Conservation (phyloP, 2,888 invertebrate species). For the Plemyria rubiginata region DNA sequence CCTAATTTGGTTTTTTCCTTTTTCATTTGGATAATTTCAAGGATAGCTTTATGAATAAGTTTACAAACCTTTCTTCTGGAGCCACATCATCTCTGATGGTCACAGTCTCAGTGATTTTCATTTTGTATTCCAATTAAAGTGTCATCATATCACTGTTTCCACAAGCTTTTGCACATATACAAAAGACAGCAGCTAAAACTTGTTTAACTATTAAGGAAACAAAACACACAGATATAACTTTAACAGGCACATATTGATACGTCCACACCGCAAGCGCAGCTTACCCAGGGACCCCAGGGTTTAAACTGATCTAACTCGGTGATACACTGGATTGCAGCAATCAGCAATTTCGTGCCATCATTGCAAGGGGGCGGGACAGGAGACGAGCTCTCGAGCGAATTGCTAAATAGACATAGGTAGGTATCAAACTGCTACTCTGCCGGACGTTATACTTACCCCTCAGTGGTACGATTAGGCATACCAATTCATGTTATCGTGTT, state of each 20-base stretch:
- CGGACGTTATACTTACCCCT: constrained; percentile 20
- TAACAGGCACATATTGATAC: background rate
- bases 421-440: constrained; percentile 46
- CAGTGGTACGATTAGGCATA: background rate
- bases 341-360: constrained; percentile 75
- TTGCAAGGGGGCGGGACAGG: constrained; percentile 74
- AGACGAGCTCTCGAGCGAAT: constrained; percentile 72
- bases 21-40: no score
- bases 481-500: background rate
- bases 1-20: no score
- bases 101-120: constrained; percentile 70
- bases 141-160: constrained; percentile 33
- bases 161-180: background rate
- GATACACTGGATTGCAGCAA: constrained; percentile 74
- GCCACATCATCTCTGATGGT: constrained; percentile 48
- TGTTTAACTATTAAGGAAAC: background rate
- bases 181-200: background rate
- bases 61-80: constrained; percentile 52
- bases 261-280: constrained; percentile 51
- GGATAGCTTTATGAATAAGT: background rate
- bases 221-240: background rate
- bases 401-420: constrained; percentile 62
- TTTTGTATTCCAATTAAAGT: constrained; percentile 39
- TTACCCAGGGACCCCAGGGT: constrained; percentile 50
- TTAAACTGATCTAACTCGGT: constrained; percentile 73